These are phyloP conservation scores for Mycteria americana DNA, from an alignment of 2,797 vertebrate genomes.

Conservation along the genomic window DNA sequence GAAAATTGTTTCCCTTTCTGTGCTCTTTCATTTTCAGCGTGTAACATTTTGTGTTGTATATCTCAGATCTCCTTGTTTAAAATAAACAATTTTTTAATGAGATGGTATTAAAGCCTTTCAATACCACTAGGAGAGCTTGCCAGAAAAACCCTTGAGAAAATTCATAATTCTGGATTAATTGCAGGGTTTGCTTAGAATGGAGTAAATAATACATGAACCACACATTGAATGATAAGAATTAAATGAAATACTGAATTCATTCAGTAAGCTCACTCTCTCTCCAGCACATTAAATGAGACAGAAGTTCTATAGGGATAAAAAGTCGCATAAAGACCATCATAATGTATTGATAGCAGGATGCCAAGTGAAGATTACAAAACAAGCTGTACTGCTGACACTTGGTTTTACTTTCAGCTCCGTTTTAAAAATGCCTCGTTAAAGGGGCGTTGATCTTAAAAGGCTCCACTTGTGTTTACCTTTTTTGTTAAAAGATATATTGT, in stretches of 20 bases:
- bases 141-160: slow-evolving; percentile 53
- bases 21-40: not conserved
- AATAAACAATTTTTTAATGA: slow-evolving; percentile 28
- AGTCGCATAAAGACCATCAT: not conserved
- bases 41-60: not conserved
- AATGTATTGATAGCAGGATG: not conserved
- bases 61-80: not conserved
- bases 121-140: slow-evolving; percentile 12
- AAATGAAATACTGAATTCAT: not conserved
- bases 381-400: not conserved
- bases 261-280: not conserved
- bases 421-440: not conserved
- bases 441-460: not conserved
- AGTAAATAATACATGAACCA: slow-evolving; percentile 32
- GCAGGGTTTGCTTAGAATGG: slow-evolving; percentile 13
- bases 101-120: slow-evolving; percentile 9
- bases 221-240: not conserved
- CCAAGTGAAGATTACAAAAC: not conserved
- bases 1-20: not conserved
- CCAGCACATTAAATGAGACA: not conserved
- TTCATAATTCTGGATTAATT: slow-evolving; percentile 46
- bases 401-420: not conserved
- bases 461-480: not conserved
- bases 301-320: not conserved
- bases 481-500: not conserved